A percentile compares a stretch with the other conserved stretches of the same genome.
Evolutionary conservation across 2,113 vertebrate species (phyloP).

Genomic region (Oryzias celebensis): DNA sequence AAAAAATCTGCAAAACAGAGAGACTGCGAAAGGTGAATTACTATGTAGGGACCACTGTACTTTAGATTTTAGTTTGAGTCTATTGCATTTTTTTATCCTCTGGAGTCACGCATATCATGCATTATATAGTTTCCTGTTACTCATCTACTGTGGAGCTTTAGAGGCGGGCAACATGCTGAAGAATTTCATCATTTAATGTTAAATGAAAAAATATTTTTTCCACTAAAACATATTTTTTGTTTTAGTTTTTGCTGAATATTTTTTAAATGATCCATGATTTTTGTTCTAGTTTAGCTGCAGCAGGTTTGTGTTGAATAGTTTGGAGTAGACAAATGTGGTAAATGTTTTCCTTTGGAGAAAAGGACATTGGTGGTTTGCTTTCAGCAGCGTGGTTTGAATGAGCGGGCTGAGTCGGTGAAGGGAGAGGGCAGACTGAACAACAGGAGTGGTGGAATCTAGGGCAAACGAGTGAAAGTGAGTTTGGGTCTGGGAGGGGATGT

Average conservation of each 20-base stretch:
- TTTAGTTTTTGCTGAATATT: background rate
- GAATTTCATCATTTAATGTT: conserved; percentile 18
- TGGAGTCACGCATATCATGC: too few species aligned
- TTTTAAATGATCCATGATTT: background rate
- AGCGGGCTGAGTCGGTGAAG: conserved; percentile 50
- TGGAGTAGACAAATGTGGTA: background rate
- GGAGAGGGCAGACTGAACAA: conserved; percentile 34
- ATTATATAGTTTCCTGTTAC: too few species aligned
- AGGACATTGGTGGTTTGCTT: conserved; percentile 30
- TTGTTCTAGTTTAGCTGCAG: background rate
- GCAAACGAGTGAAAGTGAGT: conserved; percentile 33
- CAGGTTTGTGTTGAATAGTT: background rate
- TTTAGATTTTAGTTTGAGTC: too few species aligned
- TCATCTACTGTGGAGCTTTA: conserved; percentile 13
- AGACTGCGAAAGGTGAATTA: too few species aligned
- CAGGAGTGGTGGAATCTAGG: conserved; percentile 44
- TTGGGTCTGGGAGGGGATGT: conserved; percentile 19
- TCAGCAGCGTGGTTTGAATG: conserved; percentile 45
- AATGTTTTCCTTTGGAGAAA: conserved; percentile 23
- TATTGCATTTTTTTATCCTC: too few species aligned
- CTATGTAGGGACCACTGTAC: too few species aligned
- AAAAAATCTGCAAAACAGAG: too few species aligned
- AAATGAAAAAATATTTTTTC: background rate
- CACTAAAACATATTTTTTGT: conserved; percentile 7
- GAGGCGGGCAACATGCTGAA: conserved; percentile 19